These are phyloP conservation scores for Nerophis lumbriciformis DNA, from an alignment of 2,113 vertebrate genomes.

Conservation along the genomic window DNA sequence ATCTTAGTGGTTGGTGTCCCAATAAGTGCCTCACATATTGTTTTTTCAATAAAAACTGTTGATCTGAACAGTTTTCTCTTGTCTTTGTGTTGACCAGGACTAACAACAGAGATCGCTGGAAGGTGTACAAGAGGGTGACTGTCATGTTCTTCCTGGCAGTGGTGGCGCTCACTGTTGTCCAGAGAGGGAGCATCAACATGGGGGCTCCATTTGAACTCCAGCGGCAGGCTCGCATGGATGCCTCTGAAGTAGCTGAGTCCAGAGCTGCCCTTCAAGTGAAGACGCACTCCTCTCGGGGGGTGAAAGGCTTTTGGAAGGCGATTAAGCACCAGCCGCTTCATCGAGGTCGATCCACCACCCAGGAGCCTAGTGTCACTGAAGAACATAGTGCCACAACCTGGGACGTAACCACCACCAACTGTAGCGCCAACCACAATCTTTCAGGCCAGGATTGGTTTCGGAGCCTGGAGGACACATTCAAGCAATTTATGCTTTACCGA, in stretches of 20 bases:
- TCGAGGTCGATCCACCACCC: background rate
- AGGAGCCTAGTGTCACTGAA: background rate
- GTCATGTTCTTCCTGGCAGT: conserved; percentile 78
- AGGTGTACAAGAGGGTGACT: conserved; percentile 75
- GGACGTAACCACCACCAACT: conserved; percentile 83
- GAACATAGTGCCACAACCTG: conserved; percentile 56
- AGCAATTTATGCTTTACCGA: conserved; percentile 86
- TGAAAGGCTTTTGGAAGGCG: conserved; percentile 78
- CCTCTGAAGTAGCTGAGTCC: background rate
- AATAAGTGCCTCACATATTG: too few relatives aligned
- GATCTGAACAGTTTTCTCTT: background rate
- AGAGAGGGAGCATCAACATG: conserved; percentile 70
- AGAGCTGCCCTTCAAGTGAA: conserved; percentile 33
- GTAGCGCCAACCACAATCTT: conserved; percentile 80
- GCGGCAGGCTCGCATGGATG: conserved; percentile 52
- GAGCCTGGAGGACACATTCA: conserved; percentile 79
- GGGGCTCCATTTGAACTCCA: conserved; percentile 69
- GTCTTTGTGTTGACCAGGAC: conserved; percentile 64
- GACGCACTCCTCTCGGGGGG: conserved; percentile 10
- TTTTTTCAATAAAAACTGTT: background rate
- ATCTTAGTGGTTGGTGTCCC: too few relatives aligned
- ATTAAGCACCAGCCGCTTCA: conserved; percentile 17
- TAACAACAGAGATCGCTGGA: conserved; percentile 71
- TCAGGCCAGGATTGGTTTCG: conserved; percentile 80
- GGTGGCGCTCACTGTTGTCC: conserved; percentile 75